phyloP scores from a whole-genome alignment of 2,888 invertebrate species.

The Ferrisia virgata region DNA sequence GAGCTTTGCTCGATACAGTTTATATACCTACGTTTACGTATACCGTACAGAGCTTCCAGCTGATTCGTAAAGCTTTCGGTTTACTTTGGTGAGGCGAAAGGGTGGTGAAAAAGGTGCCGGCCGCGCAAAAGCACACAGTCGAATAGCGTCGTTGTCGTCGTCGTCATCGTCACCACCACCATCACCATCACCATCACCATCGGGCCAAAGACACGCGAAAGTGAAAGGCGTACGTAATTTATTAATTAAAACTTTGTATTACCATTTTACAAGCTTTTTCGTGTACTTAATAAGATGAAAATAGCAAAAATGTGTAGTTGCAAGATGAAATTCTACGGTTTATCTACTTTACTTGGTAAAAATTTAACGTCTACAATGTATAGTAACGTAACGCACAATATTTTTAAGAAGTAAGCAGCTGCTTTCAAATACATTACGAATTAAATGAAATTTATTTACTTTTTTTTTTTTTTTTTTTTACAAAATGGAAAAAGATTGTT shows the following conservation, averaged over 20 bases:
- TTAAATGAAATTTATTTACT: too few relatives aligned
- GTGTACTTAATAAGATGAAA: conserved; percentile 8
- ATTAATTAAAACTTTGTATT: background rate
- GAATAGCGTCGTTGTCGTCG: background rate
- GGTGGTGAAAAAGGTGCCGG: background rate
- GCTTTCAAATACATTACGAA: too few relatives aligned
- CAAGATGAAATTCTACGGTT: background rate
- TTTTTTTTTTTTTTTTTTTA: too few relatives aligned
- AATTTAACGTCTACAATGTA: too few relatives aligned
- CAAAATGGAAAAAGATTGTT: too few relatives aligned
- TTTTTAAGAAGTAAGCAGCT: too few relatives aligned
- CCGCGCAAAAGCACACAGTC: background rate
- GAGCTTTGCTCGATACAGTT: background rate
- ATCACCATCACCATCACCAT: background rate
- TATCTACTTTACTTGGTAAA: background rate
- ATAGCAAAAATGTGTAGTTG: background rate
- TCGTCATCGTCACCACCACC: background rate
- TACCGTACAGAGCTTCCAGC: too few relatives aligned
- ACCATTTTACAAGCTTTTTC: conserved; percentile 9
- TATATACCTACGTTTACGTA: too few relatives aligned
- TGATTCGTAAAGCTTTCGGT: background rate
- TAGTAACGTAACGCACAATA: too few relatives aligned
- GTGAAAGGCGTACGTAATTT: background rate
- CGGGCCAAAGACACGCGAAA: background rate
- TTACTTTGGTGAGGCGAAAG: background rate